phyloP scores from a whole-genome alignment of 2,888 invertebrate species.

The Crepidodera aurea region DNA sequence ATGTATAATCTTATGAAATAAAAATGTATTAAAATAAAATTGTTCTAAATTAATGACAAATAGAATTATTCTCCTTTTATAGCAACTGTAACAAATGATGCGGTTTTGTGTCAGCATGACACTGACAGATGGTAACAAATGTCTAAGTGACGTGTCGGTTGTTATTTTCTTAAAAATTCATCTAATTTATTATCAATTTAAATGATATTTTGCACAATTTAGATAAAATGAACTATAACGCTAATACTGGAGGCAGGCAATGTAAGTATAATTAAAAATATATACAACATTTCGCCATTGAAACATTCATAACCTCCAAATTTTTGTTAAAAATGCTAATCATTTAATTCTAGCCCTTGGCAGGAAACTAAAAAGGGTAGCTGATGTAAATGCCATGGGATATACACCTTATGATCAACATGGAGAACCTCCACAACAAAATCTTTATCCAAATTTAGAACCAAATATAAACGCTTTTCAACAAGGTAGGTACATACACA shows the following conservation, averaged over 20 bases:
- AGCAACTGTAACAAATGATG: too few relatives aligned
- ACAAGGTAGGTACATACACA: slow-evolving; percentile 36
- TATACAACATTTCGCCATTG: slow-evolving; percentile 26
- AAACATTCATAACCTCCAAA: slow-evolving; percentile 35
- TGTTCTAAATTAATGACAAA: too few relatives aligned
- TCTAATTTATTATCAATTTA: slow-evolving; percentile 15
- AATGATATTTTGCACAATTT: slow-evolving; percentile 6
- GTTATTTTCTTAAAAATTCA: slow-evolving; percentile 19
- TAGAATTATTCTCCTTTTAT: too few relatives aligned
- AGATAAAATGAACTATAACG: slow-evolving; percentile 58
- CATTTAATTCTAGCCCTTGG: slow-evolving; percentile 55
- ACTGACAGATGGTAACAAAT: slow-evolving; percentile 13
- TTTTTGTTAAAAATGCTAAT: too few relatives aligned
- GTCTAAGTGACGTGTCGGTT: slow-evolving; percentile 25
- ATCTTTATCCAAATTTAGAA: slow-evolving; percentile 48
- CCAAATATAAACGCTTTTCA: slow-evolving; percentile 40
- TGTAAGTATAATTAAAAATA: slow-evolving; percentile 50
- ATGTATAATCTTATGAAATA: too few relatives aligned
- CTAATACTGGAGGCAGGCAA: slow-evolving; percentile 56
- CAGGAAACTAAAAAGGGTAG: slow-evolving; percentile 72
- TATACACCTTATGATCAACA: slow-evolving; percentile 55
- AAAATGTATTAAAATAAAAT: too few relatives aligned
- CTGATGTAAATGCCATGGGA: slow-evolving; percentile 76
- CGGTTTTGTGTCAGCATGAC: slow-evolving; percentile 8
- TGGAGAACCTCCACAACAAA: slow-evolving; percentile 37